phyloP scores from a whole-genome alignment of 2,797 vertebrate species.

The Otus scops region DNA sequence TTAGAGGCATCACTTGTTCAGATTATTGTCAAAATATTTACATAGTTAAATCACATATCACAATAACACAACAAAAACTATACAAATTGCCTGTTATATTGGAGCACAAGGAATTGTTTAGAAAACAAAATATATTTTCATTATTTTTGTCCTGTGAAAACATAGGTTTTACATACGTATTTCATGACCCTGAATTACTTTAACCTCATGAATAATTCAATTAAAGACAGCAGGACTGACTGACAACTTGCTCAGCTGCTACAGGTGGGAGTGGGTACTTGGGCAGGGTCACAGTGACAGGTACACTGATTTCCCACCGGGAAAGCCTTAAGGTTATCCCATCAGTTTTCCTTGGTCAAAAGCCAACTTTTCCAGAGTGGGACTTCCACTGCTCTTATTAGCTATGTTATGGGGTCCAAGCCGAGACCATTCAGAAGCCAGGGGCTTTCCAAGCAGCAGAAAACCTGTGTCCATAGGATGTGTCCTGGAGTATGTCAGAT shows the following conservation, averaged over 20 bases:
- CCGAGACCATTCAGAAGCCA: not conserved
- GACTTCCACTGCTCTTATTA: not conserved
- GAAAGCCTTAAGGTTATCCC: not conserved
- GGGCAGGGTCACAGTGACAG: not conserved
- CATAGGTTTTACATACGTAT: not conserved
- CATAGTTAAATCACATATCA: not conserved
- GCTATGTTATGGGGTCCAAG: not conserved
- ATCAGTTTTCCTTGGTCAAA: not conserved
- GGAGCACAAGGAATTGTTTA: not conserved
- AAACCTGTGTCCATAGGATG: not conserved
- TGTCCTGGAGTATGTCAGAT: not conserved
- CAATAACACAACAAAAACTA: not conserved
- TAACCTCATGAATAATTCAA: not conserved
- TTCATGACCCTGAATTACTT: not conserved
- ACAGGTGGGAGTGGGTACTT: not conserved
- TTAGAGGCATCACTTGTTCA: not conserved
- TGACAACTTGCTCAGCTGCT: not conserved
- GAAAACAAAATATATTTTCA: not conserved
- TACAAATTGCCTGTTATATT: not conserved
- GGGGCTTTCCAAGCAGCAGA: not conserved
- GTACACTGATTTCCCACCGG: not conserved
- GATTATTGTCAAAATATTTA: not conserved
- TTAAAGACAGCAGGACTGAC: not conserved
- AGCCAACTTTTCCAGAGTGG: not conserved
- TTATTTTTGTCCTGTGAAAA: not conserved